Conservation (phyloP, 1,140 invertebrate genomes). For the Drosophila murphyi region DNA sequence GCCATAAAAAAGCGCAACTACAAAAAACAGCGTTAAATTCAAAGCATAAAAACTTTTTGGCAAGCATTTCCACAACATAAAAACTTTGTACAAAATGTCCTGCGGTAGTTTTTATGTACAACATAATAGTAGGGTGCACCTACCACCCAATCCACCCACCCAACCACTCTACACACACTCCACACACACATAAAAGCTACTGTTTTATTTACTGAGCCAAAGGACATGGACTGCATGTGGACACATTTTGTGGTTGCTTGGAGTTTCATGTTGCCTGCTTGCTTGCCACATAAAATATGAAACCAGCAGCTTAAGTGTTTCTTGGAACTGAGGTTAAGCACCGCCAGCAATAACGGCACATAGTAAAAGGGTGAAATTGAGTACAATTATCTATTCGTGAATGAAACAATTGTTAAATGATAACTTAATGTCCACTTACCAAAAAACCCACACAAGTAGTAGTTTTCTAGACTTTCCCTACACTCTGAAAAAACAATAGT, state of each 20-base stretch:
- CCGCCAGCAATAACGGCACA: constrained; percentile 33
- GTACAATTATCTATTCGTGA: not conserved
- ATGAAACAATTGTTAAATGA: constrained; percentile 14
- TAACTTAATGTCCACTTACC: not conserved
- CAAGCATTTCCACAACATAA: constrained; percentile 58
- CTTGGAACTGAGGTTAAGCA: constrained; percentile 63
- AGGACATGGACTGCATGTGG: constrained; percentile 11
- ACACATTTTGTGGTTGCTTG: constrained; percentile 10
- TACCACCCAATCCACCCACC: constrained; percentile 21
- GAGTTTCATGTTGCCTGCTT: constrained; percentile 33
- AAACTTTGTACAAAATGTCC: constrained; percentile 37
- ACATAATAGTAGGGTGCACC: not conserved
- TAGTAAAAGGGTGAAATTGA: not conserved
- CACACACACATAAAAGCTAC: constrained; percentile 62
- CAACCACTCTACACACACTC: constrained; percentile 29
- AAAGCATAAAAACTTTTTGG: constrained; percentile 39
- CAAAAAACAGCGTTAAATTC: constrained; percentile 26
- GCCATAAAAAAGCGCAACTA: constrained; percentile 58
- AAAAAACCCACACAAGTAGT: not conserved
- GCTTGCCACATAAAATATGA: constrained; percentile 50
- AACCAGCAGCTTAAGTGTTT: constrained; percentile 64
- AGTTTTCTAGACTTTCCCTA: constrained; percentile 3
- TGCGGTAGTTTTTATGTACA: constrained; percentile 28
- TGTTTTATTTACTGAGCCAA: constrained; percentile 58
- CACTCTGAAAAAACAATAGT: too few relatives aligned